Conservation (phyloP, 2,888 invertebrate genomes). For the Hypena proboscidalis region DNA sequence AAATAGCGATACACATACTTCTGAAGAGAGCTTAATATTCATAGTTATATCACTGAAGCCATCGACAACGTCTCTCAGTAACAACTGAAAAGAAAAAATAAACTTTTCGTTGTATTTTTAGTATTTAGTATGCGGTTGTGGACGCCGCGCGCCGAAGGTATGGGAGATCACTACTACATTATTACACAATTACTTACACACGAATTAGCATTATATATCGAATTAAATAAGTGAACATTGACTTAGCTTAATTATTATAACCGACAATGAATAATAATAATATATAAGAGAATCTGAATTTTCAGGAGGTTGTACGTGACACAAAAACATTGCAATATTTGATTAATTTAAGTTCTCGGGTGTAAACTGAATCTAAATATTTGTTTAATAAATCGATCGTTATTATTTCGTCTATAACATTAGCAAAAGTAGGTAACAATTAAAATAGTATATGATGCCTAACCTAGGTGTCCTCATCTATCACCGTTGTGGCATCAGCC, state of each 20-base stretch:
- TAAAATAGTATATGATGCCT: constrained; percentile 41
- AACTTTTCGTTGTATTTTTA: constrained; percentile 80
- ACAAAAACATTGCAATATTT: constrained; percentile 34
- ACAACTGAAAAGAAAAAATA: constrained; percentile 67
- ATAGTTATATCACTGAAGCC: constrained; percentile 44
- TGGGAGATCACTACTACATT: constrained; percentile 84
- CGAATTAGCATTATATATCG: constrained; percentile 80
- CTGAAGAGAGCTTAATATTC: constrained; percentile 56
- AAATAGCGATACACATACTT: constrained; percentile 37
- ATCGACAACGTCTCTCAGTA: constrained; percentile 47
- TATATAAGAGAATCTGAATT: constrained; percentile 58
- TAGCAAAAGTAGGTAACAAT: constrained; percentile 52
- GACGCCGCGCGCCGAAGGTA: constrained; percentile 77
- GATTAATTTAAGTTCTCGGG: constrained; percentile 24
- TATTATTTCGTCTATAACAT: constrained; percentile 24
- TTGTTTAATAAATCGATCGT: constrained; percentile 32
- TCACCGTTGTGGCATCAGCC: constrained; percentile 41
- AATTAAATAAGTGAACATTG: constrained; percentile 85
- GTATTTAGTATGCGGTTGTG: constrained; percentile 55
- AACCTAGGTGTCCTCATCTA: constrained; percentile 36
- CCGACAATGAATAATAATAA: constrained; percentile 69
- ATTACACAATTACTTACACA: constrained; percentile 82
- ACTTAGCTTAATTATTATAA: constrained; percentile 83
- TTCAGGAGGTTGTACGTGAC: constrained; percentile 45
- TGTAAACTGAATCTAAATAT: constrained; percentile 34